Percentiles rank a stretch among this genome's conserved stretches.
These are phyloP conservation scores for Cosmia pyralina DNA, from an alignment of 2,888 invertebrate species.

Conservation along the genomic window DNA sequence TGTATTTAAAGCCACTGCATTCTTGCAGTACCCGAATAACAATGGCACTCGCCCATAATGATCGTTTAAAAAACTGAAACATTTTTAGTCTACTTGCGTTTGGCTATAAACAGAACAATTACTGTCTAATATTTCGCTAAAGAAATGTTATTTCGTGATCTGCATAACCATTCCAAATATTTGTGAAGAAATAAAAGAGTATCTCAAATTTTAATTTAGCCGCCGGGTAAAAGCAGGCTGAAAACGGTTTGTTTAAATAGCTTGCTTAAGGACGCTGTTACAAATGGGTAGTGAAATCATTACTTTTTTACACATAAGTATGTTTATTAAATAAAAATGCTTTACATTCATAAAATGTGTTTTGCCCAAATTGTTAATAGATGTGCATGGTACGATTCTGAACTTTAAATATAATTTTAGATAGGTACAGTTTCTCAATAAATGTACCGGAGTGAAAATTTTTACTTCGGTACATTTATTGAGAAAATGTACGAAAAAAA, in stretches of 20 bases:
- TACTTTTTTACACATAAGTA: too few species aligned
- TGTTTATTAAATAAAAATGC: too few species aligned
- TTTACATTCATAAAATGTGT: too few species aligned
- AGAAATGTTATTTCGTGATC: conserved; percentile 7
- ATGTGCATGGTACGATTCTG: too few species aligned
- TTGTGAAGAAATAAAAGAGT: not conserved
- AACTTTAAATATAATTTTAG: too few species aligned
- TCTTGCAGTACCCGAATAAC: conserved; percentile 4
- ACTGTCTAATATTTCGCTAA: not conserved
- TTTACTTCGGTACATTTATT: too few species aligned
- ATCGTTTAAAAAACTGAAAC: conserved; percentile 16
- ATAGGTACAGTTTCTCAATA: too few species aligned
- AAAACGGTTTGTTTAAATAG: not conserved
- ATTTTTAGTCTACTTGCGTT: not conserved
- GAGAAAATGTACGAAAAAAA: too few species aligned
- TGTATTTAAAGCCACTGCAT: conserved; percentile 11
- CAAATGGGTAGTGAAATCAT: too few species aligned
- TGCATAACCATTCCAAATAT: not conserved
- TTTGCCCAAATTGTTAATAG: too few species aligned
- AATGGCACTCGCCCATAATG: conserved; percentile 3
- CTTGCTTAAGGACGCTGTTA: too few species aligned
- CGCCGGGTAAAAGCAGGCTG: not conserved
- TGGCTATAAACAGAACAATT: conserved; percentile 11
- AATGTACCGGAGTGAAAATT: too few species aligned
- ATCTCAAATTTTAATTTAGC: not conserved